A percentile compares a stretch with the other conserved stretches of the same genome.
phyloP scores from a whole-genome alignment of 2,797 vertebrate genomes.

The Sebastes melanostomus region DNA sequence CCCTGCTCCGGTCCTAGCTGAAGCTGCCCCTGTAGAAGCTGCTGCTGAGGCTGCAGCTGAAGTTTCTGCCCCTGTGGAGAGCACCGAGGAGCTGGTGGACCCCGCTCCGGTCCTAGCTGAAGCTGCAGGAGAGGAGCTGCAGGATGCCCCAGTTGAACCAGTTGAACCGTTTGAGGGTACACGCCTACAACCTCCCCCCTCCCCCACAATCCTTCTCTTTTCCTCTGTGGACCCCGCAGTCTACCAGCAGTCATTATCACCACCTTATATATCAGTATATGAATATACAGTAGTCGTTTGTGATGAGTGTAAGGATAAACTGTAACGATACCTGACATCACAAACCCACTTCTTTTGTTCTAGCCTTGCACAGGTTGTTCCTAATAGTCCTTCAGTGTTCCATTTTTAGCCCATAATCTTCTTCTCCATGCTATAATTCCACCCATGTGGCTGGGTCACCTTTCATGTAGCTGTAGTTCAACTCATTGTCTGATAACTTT shows the following conservation, averaged over 20 bases:
- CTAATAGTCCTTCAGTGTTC: not conserved
- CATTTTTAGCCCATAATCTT: not conserved
- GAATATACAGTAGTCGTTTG: not conserved
- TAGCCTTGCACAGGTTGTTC: conserved; percentile 9
- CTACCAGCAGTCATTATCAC: conserved; percentile 31
- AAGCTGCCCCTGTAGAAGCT: not conserved
- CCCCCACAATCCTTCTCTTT: conserved; percentile 45
- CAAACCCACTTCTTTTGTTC: conserved; percentile 28
- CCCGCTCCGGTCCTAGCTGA: not conserved
- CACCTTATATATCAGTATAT: not conserved
- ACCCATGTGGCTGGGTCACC: not conserved
- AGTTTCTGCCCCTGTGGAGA: not conserved
- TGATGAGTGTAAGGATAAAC: conserved; percentile 44
- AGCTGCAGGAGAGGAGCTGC: conserved; percentile 67
- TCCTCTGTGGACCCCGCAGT: conserved; percentile 59
- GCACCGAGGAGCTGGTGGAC: too few species aligned
- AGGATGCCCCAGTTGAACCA: conserved; percentile 52
- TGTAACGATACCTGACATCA: conserved; percentile 35
- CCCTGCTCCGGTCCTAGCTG: too few species aligned
- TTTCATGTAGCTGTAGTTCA: not conserved
- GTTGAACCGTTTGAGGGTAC: conserved; percentile 66
- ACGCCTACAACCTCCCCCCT: conserved; percentile 52
- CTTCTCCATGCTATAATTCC: not conserved
- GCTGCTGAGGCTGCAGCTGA: not conserved
- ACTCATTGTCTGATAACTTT: not conserved